phyloP scores from a whole-genome alignment of 64 coral and sea anemone genomes.

The Actinia tenebrosa region DNA sequence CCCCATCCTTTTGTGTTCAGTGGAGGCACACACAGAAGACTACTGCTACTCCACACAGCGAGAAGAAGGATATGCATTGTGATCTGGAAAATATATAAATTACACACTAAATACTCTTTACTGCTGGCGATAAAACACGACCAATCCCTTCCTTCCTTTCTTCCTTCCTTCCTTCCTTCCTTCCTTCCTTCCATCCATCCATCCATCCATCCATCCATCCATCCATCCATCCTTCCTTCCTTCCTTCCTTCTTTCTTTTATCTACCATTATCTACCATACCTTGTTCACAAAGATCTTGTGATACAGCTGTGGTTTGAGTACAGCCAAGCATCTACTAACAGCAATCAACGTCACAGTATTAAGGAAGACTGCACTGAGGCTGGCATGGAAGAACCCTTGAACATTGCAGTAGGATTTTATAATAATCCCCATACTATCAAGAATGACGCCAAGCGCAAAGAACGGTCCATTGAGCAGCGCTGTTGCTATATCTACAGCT shows the following conservation, averaged over 20 bases:
- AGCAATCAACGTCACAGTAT: background rate
- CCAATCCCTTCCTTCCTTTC: background rate
- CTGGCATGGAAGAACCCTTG: slow-evolving; percentile 9
- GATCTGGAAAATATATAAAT: background rate
- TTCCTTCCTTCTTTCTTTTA: background rate
- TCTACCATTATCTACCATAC: background rate
- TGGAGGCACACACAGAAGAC: slow-evolving; percentile 7
- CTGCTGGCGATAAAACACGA: background rate
- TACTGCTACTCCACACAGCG: background rate
- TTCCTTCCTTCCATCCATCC: background rate
- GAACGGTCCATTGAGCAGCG: background rate
- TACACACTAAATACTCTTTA: background rate
- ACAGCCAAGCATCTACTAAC: slow-evolving; percentile 1
- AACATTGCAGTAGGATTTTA: background rate
- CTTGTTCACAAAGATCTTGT: slow-evolving; percentile 10
- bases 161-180: background rate
- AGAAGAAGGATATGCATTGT: background rate
- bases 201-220: background rate
- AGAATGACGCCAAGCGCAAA: background rate
- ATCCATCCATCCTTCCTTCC: background rate
- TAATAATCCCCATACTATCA: background rate
- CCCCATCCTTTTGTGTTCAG: background rate
- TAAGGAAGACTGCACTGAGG: slow-evolving; percentile 2
- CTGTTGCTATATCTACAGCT: background rate
- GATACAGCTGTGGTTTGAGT: background rate